Conservation (phyloP, 1,140 invertebrate species). For the Subanguina moxae region DNA sequence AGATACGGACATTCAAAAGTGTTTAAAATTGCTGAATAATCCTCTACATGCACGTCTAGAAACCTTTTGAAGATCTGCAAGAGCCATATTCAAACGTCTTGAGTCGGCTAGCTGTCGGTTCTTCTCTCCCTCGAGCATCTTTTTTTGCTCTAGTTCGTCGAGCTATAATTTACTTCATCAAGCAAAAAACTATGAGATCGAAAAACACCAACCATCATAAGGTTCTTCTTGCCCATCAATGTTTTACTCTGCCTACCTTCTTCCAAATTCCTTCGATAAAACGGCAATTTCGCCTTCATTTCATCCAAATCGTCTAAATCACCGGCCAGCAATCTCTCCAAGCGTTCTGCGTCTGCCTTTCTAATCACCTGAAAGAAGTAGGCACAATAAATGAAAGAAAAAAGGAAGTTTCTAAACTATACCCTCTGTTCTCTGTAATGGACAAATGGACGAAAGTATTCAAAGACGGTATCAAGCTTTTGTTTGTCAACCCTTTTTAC, state of each 20-base stretch:
- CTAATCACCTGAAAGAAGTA: constrained; percentile 18
- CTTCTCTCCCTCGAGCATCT: constrained; percentile 29
- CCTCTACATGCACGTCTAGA: too few relatives aligned
- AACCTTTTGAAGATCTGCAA: too few relatives aligned
- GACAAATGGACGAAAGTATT: constrained; percentile 42
- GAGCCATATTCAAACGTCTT: too few relatives aligned
- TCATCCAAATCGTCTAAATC: constrained; percentile 17
- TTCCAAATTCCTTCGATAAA: too few relatives aligned
- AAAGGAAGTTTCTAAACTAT: neutral
- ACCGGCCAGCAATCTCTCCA: constrained; percentile 25
- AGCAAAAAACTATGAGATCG: too few relatives aligned
- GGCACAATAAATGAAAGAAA: neutral
- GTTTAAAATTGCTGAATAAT: too few relatives aligned
- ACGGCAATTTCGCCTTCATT: too few relatives aligned
- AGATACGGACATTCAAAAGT: too few relatives aligned
- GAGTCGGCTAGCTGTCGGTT: neutral
- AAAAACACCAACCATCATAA: too few relatives aligned
- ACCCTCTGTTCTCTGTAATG: constrained; percentile 29
- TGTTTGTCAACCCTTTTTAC: constrained; percentile 21
- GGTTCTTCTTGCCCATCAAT: too few relatives aligned
- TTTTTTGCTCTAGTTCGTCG: constrained; percentile 29
- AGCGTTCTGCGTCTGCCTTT: constrained; percentile 18
- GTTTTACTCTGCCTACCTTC: too few relatives aligned
- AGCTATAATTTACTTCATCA: too few relatives aligned
- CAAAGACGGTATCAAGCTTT: constrained; percentile 35